Conservation (phyloP, 1,140 invertebrate species). For the Cyclargus thomasi region DNA sequence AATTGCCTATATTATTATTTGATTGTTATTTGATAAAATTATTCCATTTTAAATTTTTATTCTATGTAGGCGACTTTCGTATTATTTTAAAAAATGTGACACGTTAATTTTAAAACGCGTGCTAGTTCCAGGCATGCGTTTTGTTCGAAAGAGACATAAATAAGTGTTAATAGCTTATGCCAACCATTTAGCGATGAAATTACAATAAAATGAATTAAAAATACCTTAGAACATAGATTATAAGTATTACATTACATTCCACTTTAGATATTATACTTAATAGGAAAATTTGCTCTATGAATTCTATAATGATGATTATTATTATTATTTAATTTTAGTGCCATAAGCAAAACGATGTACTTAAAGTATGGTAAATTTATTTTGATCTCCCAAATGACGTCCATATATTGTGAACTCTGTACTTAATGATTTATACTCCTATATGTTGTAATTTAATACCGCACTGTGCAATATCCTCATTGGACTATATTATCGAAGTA, state of each 20-base stretch:
- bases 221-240: slow-evolving; percentile 20
- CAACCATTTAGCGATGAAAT: not conserved
- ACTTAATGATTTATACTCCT: slow-evolving; percentile 24
- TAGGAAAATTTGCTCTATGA: slow-evolving; percentile 14
- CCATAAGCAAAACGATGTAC: slow-evolving; percentile 31
- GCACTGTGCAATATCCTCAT: slow-evolving; percentile 35
- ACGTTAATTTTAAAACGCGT: not conserved
- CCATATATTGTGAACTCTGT: slow-evolving; percentile 29
- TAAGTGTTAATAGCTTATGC: slow-evolving; percentile 8
- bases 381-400: slow-evolving; percentile 34
- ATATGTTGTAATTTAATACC: slow-evolving; percentile 24
- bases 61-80: not conserved
- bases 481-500: not conserved
- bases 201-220: not conserved
- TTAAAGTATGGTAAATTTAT: slow-evolving; percentile 23
- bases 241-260: slow-evolving; percentile 41
- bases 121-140: not conserved
- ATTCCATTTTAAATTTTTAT: slow-evolving; percentile 12
- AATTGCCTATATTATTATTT: slow-evolving; percentile 4
- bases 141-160: not conserved
- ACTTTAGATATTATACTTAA: slow-evolving; percentile 29
- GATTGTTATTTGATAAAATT: slow-evolving; percentile 6
- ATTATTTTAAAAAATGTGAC: slow-evolving; percentile 9
- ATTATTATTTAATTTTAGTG: slow-evolving; percentile 38
- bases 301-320: slow-evolving; percentile 24